Percentiles rank a stretch among this genome's conserved stretches.
Conservation (phyloP, 2,797 vertebrate genomes). For the Galagoides demidoff region DNA sequence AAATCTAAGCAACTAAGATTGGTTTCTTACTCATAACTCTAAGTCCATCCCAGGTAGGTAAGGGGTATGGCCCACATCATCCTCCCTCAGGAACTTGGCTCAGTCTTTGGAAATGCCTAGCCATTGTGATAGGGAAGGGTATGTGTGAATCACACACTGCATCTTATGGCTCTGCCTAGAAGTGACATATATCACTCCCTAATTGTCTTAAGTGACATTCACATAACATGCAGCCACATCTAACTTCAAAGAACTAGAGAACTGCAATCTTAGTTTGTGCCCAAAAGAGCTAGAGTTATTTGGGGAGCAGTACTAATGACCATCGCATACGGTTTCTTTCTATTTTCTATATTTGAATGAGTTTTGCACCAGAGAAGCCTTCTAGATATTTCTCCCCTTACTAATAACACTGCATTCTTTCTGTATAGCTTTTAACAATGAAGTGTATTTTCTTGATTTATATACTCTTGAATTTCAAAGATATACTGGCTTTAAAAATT, state of each 20-base stretch:
- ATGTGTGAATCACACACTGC: neutral
- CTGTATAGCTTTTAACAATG: neutral
- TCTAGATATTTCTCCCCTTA: neutral
- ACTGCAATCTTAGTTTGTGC: neutral
- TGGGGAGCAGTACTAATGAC: neutral
- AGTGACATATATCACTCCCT: neutral
- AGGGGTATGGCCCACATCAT: neutral
- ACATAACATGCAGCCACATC: neutral
- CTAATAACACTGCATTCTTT: neutral
- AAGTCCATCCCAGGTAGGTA: neutral
- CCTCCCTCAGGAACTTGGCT: neutral
- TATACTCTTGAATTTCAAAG: neutral
- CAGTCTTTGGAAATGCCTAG: neutral
- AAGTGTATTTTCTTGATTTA: neutral
- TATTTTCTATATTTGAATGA: neutral
- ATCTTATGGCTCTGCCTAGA: neutral
- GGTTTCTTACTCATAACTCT: neutral
- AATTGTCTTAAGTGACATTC: neutral
- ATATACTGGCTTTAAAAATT: conserved; percentile 38
- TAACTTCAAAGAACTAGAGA: neutral
- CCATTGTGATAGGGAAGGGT: neutral
- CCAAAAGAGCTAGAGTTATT: neutral
- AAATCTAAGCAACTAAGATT: neutral
- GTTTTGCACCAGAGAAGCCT: neutral
- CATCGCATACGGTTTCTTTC: neutral